phyloP scores from a whole-genome alignment of 2,113 vertebrate species.

The Agelaius tricolor region DNA sequence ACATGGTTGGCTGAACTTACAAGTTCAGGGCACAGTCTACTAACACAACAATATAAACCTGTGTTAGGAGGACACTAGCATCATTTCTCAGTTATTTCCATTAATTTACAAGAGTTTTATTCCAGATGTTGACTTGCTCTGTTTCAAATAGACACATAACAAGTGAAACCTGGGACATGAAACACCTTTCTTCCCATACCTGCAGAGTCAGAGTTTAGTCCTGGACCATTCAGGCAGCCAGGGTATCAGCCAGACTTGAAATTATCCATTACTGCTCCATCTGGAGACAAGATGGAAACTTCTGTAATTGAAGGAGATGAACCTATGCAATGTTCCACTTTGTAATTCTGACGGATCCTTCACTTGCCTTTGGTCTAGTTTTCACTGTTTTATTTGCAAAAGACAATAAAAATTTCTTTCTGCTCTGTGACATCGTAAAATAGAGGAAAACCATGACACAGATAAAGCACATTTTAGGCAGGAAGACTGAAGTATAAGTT shows the following conservation, averaged over 20 bases:
- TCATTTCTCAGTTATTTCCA: not conserved
- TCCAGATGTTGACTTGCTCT: not conserved
- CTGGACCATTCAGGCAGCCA: not conserved
- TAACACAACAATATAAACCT: not conserved
- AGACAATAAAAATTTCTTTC: not conserved
- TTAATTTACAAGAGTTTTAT: not conserved
- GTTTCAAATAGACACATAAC: not conserved
- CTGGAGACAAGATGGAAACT: not conserved
- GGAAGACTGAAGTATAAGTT: not conserved
- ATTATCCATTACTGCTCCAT: not conserved
- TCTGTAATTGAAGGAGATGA: not conserved
- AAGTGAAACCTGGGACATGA: not conserved
- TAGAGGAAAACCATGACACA: not conserved
- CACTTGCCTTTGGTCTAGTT: not conserved
- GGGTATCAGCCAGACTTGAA: not conserved
- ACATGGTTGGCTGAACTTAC: not conserved
- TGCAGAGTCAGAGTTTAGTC: not conserved
- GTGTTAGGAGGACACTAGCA: not conserved
- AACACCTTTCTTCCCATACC: not conserved
- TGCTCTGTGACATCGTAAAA: not conserved
- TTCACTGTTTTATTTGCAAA: not conserved
- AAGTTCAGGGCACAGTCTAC: not conserved
- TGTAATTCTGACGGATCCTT: not conserved
- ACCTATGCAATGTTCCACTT: not conserved
- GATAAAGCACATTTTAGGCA: not conserved